Evolutionary conservation across 2,888 invertebrate genomes (phyloP).

Genomic region (Drosophila paramelanica): DNA sequence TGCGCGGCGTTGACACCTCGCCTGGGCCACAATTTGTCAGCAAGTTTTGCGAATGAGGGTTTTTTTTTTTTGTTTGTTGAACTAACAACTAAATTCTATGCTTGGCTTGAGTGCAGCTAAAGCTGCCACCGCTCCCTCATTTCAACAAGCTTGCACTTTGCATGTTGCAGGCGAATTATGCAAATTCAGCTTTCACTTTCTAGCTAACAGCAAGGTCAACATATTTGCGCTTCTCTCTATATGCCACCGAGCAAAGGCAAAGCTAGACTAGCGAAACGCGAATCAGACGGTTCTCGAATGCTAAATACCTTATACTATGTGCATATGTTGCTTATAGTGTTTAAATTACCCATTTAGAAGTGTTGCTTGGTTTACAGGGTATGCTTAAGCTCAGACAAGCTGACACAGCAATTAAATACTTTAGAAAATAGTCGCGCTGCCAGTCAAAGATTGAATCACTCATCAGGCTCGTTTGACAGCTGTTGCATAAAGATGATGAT

Average conservation of each 20-base stretch:
- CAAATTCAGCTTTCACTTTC: conserved; percentile 72
- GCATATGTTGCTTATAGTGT: too few relatives aligned
- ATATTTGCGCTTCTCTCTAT: conserved; percentile 49
- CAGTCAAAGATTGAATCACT: conserved; percentile 53
- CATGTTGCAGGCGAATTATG: conserved; percentile 63
- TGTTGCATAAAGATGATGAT: conserved; percentile 29
- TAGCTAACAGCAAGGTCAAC: conserved; percentile 70
- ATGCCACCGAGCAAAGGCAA: conserved; percentile 12
- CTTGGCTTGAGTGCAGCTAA: conserved; percentile 46
- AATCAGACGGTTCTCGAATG: neutral
- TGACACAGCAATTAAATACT: conserved; percentile 59
- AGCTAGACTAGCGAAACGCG: conserved; percentile 1
- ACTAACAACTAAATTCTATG: conserved; percentile 54
- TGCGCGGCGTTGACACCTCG: conserved; percentile 48
- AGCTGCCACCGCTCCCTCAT: conserved; percentile 4
- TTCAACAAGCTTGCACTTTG: conserved; percentile 8
- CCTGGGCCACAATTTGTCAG: conserved; percentile 67
- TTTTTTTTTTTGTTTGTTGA: conserved; percentile 16
- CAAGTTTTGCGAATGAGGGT: conserved; percentile 39
- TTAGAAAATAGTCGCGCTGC: conserved; percentile 42
- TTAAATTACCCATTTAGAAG: neutral
- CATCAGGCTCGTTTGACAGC: conserved; percentile 47
- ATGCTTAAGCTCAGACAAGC: conserved; percentile 14
- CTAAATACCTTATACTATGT: neutral
- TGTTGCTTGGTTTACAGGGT: neutral